phyloP scores from a whole-genome alignment of 1,140 invertebrate genomes.

The Anastatus disparis region DNA sequence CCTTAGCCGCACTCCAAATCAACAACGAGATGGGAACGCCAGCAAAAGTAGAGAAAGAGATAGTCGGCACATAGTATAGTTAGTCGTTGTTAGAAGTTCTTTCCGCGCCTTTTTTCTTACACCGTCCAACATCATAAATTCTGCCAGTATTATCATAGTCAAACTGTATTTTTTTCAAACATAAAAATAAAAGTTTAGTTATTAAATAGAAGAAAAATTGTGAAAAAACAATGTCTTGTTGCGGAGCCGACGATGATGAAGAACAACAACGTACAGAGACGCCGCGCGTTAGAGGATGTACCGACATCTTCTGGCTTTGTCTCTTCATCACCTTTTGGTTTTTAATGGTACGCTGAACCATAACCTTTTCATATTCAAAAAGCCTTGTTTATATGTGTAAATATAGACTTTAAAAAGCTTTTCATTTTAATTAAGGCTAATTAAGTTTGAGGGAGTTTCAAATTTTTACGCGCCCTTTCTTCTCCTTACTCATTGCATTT shows the following conservation, averaged over 20 bases:
- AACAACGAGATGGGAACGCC: background rate
- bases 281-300: constrained; percentile 74
- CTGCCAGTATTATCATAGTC: background rate
- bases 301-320: constrained; percentile 86
- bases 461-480: background rate
- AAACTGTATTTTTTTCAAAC: background rate
- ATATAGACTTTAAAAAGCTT: no score
- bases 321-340: constrained; percentile 88
- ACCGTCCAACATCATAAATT: background rate
- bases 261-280: constrained; percentile 58
- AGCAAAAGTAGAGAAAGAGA: background rate
- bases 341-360: constrained; percentile 77
- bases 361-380: no score
- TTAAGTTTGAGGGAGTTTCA: background rate
- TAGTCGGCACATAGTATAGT: background rate
- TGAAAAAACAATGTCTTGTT: constrained; percentile 61
- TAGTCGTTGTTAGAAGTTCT: background rate
- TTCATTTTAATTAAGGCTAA: no score
- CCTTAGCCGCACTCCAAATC: background rate
- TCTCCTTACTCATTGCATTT: background rate
- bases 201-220: no score
- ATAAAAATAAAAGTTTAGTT: background rate
- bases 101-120: constrained; percentile 20
- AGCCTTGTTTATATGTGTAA: background rate
- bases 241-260: constrained; percentile 54